phyloP scores from a whole-genome alignment of 2,113 vertebrate genomes.

The Dipodomys merriami region DNA sequence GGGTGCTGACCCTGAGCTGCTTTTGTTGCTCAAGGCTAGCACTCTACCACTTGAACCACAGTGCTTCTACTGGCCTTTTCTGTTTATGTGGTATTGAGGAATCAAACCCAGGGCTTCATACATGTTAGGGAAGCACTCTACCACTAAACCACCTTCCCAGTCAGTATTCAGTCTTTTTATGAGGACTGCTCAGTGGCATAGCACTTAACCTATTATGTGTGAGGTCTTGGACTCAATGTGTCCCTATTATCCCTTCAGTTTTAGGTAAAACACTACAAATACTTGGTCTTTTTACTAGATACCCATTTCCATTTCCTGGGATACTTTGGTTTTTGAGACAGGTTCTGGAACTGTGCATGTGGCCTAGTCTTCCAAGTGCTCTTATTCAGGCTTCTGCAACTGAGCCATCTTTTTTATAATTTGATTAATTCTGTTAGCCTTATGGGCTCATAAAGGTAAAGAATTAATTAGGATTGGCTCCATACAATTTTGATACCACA shows the following conservation, averaged over 20 bases:
- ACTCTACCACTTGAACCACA: no score
- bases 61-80: no score
- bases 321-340: not conserved
- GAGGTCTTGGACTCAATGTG: no score
- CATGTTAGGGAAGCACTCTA: no score
- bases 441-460: not conserved
- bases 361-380: not conserved
- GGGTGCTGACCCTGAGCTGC: no score
- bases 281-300: slow-evolving; percentile 15
- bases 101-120: no score
- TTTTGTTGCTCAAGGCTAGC: no score
- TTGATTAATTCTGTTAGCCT: not conserved
- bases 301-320: no score
- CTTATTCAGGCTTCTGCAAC: no score
- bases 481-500: not conserved
- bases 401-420: not conserved
- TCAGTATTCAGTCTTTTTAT: no score
- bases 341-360: not conserved
- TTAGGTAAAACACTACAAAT: not conserved
- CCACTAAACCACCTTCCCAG: no score
- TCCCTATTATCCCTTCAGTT: not conserved
- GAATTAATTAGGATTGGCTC: not conserved
- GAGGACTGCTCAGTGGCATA: not conserved
- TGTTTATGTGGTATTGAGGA: no score
- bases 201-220: not conserved